phyloP scores from a whole-genome alignment of 2,113 vertebrate species.

The Chelonoidis abingdonii region DNA sequence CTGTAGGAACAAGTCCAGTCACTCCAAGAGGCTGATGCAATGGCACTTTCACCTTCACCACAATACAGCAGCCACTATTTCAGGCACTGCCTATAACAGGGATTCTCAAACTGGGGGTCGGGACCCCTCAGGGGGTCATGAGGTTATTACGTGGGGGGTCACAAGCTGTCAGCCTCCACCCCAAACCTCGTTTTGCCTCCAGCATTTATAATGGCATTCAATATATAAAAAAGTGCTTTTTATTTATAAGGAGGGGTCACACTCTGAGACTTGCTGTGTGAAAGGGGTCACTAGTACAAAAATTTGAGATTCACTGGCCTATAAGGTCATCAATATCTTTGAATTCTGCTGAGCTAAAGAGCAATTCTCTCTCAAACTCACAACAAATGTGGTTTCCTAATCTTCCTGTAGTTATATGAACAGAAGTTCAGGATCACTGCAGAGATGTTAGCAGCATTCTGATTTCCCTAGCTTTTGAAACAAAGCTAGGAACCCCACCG shows the following conservation, averaged over 20 bases:
- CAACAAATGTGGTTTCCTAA: rapidly evolving
- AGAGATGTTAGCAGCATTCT: not conserved
- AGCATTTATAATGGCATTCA: too few relatives aligned
- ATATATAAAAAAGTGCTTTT: too few relatives aligned
- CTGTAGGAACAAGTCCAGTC: not conserved
- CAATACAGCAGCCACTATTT: slow-evolving; percentile 46
- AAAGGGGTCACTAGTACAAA: too few relatives aligned
- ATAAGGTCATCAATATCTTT: not conserved
- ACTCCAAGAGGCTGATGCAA: slow-evolving; percentile 28
- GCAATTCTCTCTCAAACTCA: slow-evolving; percentile 1
- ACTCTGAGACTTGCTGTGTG: too few relatives aligned
- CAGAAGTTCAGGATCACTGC: rapidly evolving
- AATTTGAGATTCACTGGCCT: not conserved
- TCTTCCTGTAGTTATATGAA: not conserved
- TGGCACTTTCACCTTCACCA: slow-evolving; percentile 21
- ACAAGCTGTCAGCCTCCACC: too few relatives aligned
- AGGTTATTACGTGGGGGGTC: too few relatives aligned
- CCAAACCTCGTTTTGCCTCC: too few relatives aligned
- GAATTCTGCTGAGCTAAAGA: slow-evolving; percentile 22
- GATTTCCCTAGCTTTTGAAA: not conserved
- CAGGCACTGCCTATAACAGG: slow-evolving; percentile 5
- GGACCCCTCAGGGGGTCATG: too few relatives aligned
- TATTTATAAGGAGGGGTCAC: too few relatives aligned
- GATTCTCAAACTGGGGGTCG: too few relatives aligned
- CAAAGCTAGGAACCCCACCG: not conserved